These are phyloP conservation scores for Cataglyphis rosenhaueri DNA, from an alignment of 2,888 invertebrate genomes.

Conservation along the genomic window DNA sequence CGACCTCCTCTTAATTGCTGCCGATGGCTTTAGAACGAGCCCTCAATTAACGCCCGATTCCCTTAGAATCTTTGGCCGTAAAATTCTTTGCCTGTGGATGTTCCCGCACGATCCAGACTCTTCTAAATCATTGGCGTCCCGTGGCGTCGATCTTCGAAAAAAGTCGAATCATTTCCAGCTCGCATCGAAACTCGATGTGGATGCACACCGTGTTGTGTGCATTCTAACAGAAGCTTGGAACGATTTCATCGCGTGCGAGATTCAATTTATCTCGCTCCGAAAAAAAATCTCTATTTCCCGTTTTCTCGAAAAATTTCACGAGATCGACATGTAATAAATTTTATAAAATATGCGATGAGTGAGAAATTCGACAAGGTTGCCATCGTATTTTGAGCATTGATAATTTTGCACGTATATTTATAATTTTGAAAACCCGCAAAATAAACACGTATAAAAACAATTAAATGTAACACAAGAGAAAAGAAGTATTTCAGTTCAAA, in stretches of 20 bases:
- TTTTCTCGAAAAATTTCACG: constrained; percentile 37
- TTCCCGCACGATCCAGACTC: constrained; percentile 36
- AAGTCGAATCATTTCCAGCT: constrained; percentile 35
- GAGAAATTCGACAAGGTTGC: neutral
- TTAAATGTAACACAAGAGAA: neutral
- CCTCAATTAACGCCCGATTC: constrained; percentile 71
- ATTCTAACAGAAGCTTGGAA: constrained; percentile 24
- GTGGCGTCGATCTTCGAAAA: constrained; percentile 29
- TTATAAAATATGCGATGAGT: neutral
- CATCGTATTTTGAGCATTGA: neutral
- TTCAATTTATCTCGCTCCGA: constrained; percentile 26
- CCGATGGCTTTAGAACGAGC: constrained; percentile 69
- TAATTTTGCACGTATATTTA: neutral
- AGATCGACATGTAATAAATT: constrained; percentile 36
- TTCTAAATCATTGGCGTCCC: constrained; percentile 41
- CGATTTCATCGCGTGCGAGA: constrained; percentile 44
- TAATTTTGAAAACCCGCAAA: neutral
- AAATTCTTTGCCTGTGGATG: constrained; percentile 48
- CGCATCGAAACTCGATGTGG: neutral
- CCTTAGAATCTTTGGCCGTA: constrained; percentile 61
- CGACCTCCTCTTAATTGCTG: constrained; percentile 66
- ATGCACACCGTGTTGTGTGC: constrained; percentile 21
- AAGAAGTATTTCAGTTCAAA: neutral
- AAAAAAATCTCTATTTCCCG: constrained; percentile 40
- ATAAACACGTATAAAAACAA: neutral